Evolutionary conservation across 2,797 vertebrate genomes (phyloP), one percentile per base, ranked within the genome.

Genomic region (Chelon labrosus): DNA sequence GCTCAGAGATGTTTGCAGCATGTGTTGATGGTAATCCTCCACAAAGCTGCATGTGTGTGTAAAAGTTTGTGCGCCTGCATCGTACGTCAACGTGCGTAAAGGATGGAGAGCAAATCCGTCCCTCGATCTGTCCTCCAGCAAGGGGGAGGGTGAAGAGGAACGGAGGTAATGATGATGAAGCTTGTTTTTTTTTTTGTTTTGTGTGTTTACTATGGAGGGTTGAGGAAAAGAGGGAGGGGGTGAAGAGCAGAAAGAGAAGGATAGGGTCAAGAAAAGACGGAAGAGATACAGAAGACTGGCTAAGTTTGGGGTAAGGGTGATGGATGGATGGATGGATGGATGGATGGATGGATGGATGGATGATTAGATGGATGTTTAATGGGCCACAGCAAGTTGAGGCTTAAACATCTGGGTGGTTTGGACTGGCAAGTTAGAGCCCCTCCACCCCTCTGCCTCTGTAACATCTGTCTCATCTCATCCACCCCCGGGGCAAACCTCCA

Each of bases 381-480:
- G 0, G 47, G 41, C 17, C 39, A 9, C 14, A 50, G 53, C 11
- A 37, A 56, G 51, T 7, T 25, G 35, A 54, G 22, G 66, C 80
- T 75, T 67, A 56, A 86, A 83, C 85, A 87, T 88, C 78, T 87
- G 87, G 56, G 55, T 46, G 75, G 55, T 73, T 73, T 54, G 49
- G 69, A 69, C 65, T 5, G 60, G 57, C 51, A 51, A 57, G 57
- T 56, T 16, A 17, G 52, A 62, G 49, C 57, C 19, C 71, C 59
- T 56, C 58, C 64, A 31, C 44, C 44, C 16, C 17, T 66, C 75
- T 41, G 27, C 61, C 66, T 67, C 39, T 53, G 13, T 16, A 79
- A 84, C 88, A 86, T 77, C 87, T 85, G 86, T 75, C 74, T 82
- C 65, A 60, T 71, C 46, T 70, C 6, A 0, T 82, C 69, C 80